Percentiles rank a stretch among this genome's conserved stretches.
Conservation (phyloP, 2,113 vertebrate species). For the Sorex fumeus region DNA sequence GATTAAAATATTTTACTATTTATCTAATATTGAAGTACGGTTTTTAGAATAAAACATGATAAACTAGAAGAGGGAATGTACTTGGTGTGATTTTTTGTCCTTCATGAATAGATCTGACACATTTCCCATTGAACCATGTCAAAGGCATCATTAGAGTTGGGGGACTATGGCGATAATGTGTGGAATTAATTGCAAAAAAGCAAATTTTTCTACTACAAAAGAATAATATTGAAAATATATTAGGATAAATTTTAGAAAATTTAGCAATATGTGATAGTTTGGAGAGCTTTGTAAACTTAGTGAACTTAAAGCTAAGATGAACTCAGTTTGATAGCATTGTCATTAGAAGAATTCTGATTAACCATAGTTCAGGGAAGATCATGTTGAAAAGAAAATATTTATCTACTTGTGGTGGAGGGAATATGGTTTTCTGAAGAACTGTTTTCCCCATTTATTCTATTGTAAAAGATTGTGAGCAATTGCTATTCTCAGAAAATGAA, state of each 20-base stretch:
- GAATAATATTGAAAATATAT: neutral
- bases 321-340: neutral
- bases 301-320: neutral
- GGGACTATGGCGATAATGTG: neutral
- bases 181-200: constrained; percentile 21
- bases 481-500: neutral
- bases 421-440: neutral
- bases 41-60: constrained; percentile 59
- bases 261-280: neutral
- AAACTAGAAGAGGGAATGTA: constrained; percentile 67
- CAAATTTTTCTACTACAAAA: constrained; percentile 39
- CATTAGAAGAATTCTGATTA: constrained; percentile 4
- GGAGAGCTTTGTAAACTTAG: neutral
- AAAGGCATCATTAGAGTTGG: constrained; percentile 13
- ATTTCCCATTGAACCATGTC: constrained; percentile 27
- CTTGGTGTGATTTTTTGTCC: constrained; percentile 37
- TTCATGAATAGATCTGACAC: constrained; percentile 16
- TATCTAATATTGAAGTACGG: neutral
- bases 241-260: neutral
- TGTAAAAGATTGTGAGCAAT: neutral
- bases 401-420: too few relatives aligned
- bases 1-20: constrained; percentile 60
- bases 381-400: neutral
- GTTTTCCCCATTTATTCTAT: neutral
- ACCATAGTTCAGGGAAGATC: neutral